Conservation (phyloP, 2,113 vertebrate genomes). For the Neodon shergylaensis region DNA sequence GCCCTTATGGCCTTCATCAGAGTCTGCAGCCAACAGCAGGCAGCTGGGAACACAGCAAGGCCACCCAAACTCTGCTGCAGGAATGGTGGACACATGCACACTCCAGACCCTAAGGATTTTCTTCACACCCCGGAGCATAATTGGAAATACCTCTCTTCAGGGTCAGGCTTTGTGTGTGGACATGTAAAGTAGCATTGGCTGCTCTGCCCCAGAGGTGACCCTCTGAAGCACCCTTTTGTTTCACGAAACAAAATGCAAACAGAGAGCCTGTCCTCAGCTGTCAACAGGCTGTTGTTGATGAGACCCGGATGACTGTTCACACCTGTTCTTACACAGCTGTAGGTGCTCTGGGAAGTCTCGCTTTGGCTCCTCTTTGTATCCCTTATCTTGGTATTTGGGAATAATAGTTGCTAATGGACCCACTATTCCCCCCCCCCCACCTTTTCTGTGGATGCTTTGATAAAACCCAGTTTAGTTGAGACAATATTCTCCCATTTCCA, state of each 20-base stretch:
- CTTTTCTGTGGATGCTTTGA: neutral
- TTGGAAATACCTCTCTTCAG: conserved; percentile 2
- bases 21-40: conserved; percentile 24
- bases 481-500: neutral
- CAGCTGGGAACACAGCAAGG: neutral
- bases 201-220: conserved; percentile 56
- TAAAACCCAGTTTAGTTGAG: conserved; percentile 12
- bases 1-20: conserved; percentile 12
- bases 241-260: conserved; percentile 54
- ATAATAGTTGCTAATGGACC: neutral
- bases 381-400: neutral
- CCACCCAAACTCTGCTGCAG: conserved; percentile 50
- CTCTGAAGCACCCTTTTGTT: conserved; percentile 41
- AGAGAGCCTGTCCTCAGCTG: neutral
- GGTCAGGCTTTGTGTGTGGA: conserved; percentile 37
- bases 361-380: neutral
- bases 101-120: conserved; percentile 42
- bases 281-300: neutral
- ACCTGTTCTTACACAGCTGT: conserved; percentile 29
- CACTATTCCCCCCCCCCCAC: too few relatives aligned
- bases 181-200: conserved; percentile 6
- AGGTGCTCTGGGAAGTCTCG: neutral
- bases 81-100: neutral
- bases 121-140: conserved; percentile 35
- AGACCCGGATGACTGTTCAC: conserved; percentile 19